Base-by-base conservation (phyloP, 2,797 vertebrate genomes). In the Alcedo quadribrachys region DNA sequence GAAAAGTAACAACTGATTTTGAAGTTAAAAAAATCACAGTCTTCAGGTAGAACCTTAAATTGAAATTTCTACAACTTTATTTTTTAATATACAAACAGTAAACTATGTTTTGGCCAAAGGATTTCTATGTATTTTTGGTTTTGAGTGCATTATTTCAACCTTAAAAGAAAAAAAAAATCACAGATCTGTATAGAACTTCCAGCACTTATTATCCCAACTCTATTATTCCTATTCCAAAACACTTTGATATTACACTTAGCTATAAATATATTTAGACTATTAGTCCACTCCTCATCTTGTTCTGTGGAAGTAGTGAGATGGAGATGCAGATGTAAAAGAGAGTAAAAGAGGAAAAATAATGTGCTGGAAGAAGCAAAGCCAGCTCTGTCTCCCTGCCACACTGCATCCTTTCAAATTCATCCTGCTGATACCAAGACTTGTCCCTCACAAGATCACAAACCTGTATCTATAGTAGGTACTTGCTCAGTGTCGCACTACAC, bases 1-100 rank as follows among this genome's bases (percentile, higher is more conserved):
- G 71, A 86, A 93, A 95, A 91, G 92, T 75, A 96, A 95, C 68
- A 95, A 96, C 74, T 93, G 90, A 95, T 95, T 95, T 90, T 93
- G 46, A 96, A 96, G 97, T 93, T 51, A 51, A 93, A 94, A 93
- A 87, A 93, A 43, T 71, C 33, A 63, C 11, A 71, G 94, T 94
- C 81, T 65, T 79, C 22, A 89, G 63, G 61, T 53, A 81, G 55
- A 95, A 55, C 46, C 85, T 62, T 86, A 94, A 94, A 84, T 48
- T 28, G 15, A 28, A 28, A 51, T 28, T 15, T 51, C 27, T 51
- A 28, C 27, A 17, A 51, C 50, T 50, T 28, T 28, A 17, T 15
- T 28, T 28, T 51, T 51, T 28, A 17, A 28, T 10, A 28, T 51
- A 17, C 27, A 51, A 51, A 77, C 66, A 55, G 40, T 32, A 97